Evolutionary conservation across 1,140 invertebrate genomes (phyloP).

Genomic region (Antheraea mylitta): DNA sequence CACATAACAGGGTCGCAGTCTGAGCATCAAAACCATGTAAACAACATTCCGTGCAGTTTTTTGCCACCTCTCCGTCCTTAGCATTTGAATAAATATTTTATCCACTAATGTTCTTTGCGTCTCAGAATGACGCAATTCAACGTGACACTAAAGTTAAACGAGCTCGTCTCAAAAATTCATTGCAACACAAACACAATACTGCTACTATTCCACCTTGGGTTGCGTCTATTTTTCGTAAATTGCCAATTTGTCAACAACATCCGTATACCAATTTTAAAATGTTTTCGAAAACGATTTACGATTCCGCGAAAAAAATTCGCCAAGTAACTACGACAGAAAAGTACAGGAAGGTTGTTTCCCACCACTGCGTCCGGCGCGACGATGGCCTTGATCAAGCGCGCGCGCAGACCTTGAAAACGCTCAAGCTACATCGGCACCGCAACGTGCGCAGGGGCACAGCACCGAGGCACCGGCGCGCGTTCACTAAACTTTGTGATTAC

Average conservation of each 20-base stretch:
- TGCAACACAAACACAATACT: conserved; percentile 5
- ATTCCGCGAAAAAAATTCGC: conserved; percentile 12
- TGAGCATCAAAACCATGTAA: conserved; percentile 27
- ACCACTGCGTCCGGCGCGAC: conserved; percentile 10
- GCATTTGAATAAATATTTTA: conserved; percentile 51
- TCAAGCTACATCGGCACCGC: conserved; percentile 34
- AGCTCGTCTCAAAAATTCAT: conserved; percentile 13
- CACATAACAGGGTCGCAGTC: conserved; percentile 7
- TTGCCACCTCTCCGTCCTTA: conserved; percentile 38
- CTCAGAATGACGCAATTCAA: conserved; percentile 49
- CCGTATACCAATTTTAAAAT: background rate
- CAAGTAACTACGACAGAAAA: conserved; percentile 9
- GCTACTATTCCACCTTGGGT: background rate
- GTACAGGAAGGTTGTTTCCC: conserved; percentile 3
- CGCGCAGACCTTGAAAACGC: conserved; percentile 55
- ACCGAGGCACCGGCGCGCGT: conserved; percentile 40
- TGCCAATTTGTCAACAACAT: background rate
- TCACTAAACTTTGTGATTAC: conserved; percentile 71
- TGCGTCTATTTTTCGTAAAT: too few species aligned
- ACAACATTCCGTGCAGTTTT: conserved; percentile 57
- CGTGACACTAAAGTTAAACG: conserved; percentile 34
- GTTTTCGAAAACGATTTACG: conserved; percentile 1
- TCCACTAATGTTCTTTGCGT: conserved; percentile 31
- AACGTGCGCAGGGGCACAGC: conserved; percentile 37
- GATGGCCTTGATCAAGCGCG: conserved; percentile 51